Evolutionary conservation across 2,888 invertebrate species (phyloP).

Genomic region (Pocota personata): DNA sequence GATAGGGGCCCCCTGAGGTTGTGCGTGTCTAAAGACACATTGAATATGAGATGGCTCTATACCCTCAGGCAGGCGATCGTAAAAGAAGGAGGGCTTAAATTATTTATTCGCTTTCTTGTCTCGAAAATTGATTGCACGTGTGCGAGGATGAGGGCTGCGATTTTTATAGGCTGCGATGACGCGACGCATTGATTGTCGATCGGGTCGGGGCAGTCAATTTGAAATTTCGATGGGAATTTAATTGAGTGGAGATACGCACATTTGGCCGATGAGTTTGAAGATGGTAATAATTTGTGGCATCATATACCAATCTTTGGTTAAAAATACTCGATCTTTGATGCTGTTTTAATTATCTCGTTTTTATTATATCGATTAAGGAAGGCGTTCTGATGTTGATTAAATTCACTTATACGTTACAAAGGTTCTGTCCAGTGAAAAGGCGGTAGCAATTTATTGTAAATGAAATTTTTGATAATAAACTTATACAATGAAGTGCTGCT

Average conservation of each 20-base stretch:
- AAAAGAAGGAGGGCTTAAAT: conserved; percentile 50
- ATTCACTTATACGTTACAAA: neutral
- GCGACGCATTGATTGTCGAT: conserved; percentile 33
- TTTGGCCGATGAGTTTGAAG: neutral
- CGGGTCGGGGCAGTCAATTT: conserved; percentile 23
- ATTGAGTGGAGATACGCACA: conserved; percentile 45
- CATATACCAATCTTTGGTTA: neutral
- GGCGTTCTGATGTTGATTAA: neutral
- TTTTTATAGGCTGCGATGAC: conserved; percentile 14
- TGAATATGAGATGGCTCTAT: conserved; percentile 33
- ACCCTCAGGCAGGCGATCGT: conserved; percentile 35
- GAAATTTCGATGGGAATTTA: conserved; percentile 48
- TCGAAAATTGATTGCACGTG: conserved; percentile 72
- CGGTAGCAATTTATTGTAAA: neutral
- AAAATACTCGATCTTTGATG: neutral
- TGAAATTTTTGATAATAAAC: neutral
- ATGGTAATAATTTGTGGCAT: neutral
- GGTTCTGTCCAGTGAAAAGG: neutral
- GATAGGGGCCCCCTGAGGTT: conserved; percentile 52
- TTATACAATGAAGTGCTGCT: neutral
- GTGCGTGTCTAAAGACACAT: conserved; percentile 63
- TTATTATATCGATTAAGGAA: neutral
- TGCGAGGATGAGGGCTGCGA: conserved; percentile 67
- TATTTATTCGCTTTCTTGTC: conserved; percentile 65
- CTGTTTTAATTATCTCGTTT: neutral